Evolutionary conservation across 2,888 invertebrate species (phyloP), one percentile per base, ranked within the genome.

Genomic region (Biston stratarius): DNA sequence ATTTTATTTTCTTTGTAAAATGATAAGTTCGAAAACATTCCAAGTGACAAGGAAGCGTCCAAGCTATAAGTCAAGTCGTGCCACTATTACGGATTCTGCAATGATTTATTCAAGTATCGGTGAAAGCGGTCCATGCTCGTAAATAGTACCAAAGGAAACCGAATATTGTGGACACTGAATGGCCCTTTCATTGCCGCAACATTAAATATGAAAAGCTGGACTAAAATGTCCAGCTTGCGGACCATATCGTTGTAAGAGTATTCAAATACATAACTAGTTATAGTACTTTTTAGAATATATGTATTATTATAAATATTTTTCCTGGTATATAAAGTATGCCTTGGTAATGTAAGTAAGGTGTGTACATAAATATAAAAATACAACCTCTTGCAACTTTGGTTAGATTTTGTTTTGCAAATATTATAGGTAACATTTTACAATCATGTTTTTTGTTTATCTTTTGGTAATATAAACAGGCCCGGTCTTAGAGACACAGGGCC

Each of bases 141-240:
- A 74, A 73, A 74, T 72, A 72, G 70, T 61, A 57, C 63, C 61
- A 58, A 51, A 64, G 70, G 70, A 72, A 74, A 72, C 73, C 70
- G 71, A 79, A 79, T 76, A 77, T 78, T 73, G 69, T 76, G 76
- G 72, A 74, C 70, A 75, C 67, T 76, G 77, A 78, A 78, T 38
- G 71, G 63, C 67, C 70, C 77, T 79, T 80, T 78, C 76, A 78
- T 71, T 69, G 71, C 78, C 75, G 81, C 82, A 79, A 77, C 76
- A 83, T 85, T 83, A 83, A 86, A 84, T 83, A 85, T 85, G 77
- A 83, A 84, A 82, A 69, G 71, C 62, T 71, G 69, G 71, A 62
- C 67, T 80, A 76, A 77, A 79, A 78, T 61, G 75, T 76, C 77
- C 75, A 62, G 55, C 45, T 48, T 47, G 38, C 58, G 58, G 47